phyloP scores from a whole-genome alignment of 1,140 invertebrate species.

The Polyergus mexicanus region DNA sequence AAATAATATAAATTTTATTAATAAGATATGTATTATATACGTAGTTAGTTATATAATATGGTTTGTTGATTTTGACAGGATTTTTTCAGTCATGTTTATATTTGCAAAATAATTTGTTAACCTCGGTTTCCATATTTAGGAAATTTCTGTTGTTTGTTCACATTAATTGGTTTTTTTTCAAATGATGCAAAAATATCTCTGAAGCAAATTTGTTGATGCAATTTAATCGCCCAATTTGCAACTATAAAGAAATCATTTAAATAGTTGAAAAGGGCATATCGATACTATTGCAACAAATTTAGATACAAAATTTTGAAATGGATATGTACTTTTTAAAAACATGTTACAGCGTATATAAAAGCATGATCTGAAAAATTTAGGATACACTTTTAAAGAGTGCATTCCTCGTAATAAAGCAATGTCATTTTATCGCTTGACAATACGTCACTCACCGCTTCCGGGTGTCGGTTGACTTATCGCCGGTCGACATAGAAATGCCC shows the following conservation, averaged over 20 bases:
- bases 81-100: neutral
- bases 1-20: conserved; percentile 3
- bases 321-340: neutral
- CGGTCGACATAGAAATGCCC: conserved; percentile 73
- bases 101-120: no score
- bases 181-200: neutral
- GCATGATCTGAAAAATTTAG: neutral
- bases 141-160: neutral
- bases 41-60: neutral
- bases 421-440: neutral
- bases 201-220: no score
- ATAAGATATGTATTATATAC: neutral
- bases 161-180: neutral
- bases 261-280: neutral
- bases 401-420: neutral
- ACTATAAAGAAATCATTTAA: neutral
- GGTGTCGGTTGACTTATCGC: conserved; percentile 79
- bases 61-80: neutral
- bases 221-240: neutral
- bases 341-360: neutral
- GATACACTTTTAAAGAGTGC: neutral
- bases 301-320: neutral
- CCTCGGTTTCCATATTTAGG: neutral
- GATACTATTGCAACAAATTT: neutral
- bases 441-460: conserved; percentile 76